A percentile compares a stretch with the other conserved stretches of the same genome.
Conservation (phyloP, 53 echinoderm and acorn worm species). For the Holothuria scabra region DNA sequence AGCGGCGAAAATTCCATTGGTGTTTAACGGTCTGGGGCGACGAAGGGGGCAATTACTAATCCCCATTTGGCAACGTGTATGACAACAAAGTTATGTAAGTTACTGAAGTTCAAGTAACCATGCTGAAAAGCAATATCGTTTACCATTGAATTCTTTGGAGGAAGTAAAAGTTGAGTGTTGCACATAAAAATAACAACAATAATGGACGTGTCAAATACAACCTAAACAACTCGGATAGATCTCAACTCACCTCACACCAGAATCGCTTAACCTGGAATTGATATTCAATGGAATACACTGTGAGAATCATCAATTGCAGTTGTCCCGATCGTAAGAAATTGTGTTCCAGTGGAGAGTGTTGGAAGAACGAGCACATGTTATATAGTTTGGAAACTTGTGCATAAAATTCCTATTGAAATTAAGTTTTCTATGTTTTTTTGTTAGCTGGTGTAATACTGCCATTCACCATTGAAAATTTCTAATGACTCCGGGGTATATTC, state of each 20-base stretch:
- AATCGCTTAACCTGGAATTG: too few relatives aligned
- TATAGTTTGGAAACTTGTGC: too few relatives aligned
- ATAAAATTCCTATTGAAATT: too few relatives aligned
- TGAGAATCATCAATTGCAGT: too few relatives aligned
- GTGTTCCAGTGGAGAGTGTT: too few relatives aligned
- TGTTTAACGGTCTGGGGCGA: constrained; percentile 53
- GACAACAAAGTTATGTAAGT: constrained; percentile 41
- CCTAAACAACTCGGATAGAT: too few relatives aligned
- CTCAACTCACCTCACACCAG: too few relatives aligned
- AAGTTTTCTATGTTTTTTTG: too few relatives aligned
- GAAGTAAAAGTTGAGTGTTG: neutral
- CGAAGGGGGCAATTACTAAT: constrained; percentile 28
- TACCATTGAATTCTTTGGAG: neutral
- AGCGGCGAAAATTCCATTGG: constrained; percentile 42
- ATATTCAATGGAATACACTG: too few relatives aligned
- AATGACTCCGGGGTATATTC: constrained; percentile 20
- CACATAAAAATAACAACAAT: neutral
- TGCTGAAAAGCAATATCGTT: neutral
- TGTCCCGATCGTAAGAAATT: too few relatives aligned
- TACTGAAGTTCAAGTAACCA: constrained; percentile 10
- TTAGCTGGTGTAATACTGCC: neutral
- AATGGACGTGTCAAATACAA: too few relatives aligned
- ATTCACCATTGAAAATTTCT: constrained; percentile 27
- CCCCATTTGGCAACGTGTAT: constrained; percentile 38
- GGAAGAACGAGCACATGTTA: too few relatives aligned